Evolutionary conservation across 2,888 invertebrate species (phyloP), one percentile per base, ranked within the genome.

Genomic region (Tuta absoluta): DNA sequence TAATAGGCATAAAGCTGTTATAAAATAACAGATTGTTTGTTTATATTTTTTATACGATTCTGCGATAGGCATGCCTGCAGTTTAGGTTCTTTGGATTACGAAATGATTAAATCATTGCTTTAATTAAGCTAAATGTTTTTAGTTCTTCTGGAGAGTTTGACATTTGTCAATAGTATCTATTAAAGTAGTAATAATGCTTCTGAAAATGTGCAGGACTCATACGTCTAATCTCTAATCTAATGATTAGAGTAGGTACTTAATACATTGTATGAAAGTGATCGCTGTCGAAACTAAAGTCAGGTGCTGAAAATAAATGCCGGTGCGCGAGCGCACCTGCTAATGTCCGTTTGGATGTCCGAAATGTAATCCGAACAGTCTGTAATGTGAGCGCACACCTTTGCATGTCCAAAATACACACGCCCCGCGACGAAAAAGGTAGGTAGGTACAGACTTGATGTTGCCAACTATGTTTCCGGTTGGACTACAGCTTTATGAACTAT

Each of bases 11-110:
- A 79, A 80, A 73, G 72, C 77, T 69, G 77, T 76, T 77, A 78
- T 85, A 84, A 86, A 81, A 82, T 87, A 87, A 87, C 80, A 73
- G 74, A 77, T 77, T 79, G 86, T 88, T 89, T 90, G 86, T 89
- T 88, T 89, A 84, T 85, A 73, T 82, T 87, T 88, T 82, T 87
- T 85, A 77, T 71, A 41, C 17, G 17, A 33, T 14, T 28, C 2
- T 24, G 11, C 24, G 21, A 23, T 38, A 28, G 37, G 58, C 21
- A 58, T 21, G 49, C 41, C 1, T 12, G 24, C 60, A 41, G 28
- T 3, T n/a, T 17, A 60, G 60, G 61, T 61, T 48, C 48, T 48
- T 28, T n/a, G 11, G 3, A 45, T 58, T 24, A 56, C 24, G 56
- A 24, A 12, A 14, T 24, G 24, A 56, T 56, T 56, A 56, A 17